These are phyloP conservation scores for Pseudolaguvia tuberculata DNA, from an alignment of 2,113 vertebrate species.

Conservation along the genomic window DNA sequence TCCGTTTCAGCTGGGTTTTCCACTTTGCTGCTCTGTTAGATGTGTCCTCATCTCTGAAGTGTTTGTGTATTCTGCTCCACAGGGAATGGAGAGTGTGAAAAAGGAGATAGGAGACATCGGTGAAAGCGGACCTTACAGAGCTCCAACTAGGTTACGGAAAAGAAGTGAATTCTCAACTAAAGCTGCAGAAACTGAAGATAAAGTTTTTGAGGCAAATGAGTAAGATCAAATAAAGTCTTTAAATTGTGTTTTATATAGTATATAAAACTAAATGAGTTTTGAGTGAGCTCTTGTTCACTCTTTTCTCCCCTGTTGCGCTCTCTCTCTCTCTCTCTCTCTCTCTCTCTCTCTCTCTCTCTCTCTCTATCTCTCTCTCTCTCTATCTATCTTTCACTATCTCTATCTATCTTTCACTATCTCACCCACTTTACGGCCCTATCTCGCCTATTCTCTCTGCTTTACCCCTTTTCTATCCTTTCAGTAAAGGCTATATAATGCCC, in stretches of 20 bases:
- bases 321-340: too few species aligned
- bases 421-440: background rate
- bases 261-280: too few species aligned
- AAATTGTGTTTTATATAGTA: background rate
- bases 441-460: too few species aligned
- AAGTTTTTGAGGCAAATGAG: constrained; percentile 88
- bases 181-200: constrained; percentile 63
- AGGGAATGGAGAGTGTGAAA: constrained; percentile 89
- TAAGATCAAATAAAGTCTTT: constrained; percentile 54
- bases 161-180: constrained; percentile 86
- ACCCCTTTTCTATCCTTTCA: too few species aligned
- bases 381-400: too few species aligned
- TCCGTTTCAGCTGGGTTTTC: background rate
- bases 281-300: too few species aligned
- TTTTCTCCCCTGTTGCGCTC: too few species aligned
- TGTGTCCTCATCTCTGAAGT: background rate
- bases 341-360: too few species aligned
- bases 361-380: too few species aligned
- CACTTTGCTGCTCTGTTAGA: background rate
- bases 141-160: constrained; percentile 80
- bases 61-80: background rate
- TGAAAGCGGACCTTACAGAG: constrained; percentile 80
- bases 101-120: constrained; percentile 88
- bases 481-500: too few species aligned
- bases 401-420: too few species aligned